These are phyloP conservation scores for Troglohyphantes excavatus DNA, from an alignment of 2,888 invertebrate genomes.

Conservation along the genomic window DNA sequence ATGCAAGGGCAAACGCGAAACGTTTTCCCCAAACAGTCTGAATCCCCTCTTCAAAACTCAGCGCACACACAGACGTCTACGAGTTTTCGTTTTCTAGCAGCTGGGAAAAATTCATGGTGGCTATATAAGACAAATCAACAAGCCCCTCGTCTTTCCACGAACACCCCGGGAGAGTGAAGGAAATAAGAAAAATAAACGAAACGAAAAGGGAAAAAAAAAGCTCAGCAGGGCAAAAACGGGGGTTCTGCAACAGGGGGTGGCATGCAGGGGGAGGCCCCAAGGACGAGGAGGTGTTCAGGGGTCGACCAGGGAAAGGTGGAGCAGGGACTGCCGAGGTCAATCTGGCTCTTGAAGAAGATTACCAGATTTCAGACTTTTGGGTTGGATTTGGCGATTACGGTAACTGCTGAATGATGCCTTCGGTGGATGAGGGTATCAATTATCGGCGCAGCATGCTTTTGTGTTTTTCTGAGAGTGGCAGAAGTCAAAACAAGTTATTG, in stretches of 20 bases:
- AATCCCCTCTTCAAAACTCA: constrained; percentile 28
- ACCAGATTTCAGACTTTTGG: constrained; percentile 23
- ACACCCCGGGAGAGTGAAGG: constrained; percentile 18
- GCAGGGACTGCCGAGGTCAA: constrained; percentile 42
- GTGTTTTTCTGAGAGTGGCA: neutral
- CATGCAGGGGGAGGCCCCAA: constrained; percentile 58
- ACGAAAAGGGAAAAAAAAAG: constrained; percentile 22
- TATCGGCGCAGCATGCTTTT: neutral
- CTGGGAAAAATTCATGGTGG: constrained; percentile 37
- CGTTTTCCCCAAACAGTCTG: constrained; percentile 15
- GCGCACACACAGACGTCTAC: constrained; percentile 24
- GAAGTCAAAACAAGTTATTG: constrained; percentile 17
- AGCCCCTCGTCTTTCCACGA: constrained; percentile 51
- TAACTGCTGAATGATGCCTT: constrained; percentile 27
- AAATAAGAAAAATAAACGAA: neutral
- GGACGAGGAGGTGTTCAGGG: constrained; percentile 52
- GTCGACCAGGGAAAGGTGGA: constrained; percentile 26
- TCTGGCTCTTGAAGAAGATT: constrained; percentile 45
- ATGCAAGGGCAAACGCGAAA: neutral
- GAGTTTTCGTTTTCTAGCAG: constrained; percentile 33
- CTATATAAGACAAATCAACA: constrained; percentile 55
- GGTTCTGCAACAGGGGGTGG: constrained; percentile 15
- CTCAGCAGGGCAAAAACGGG: constrained; percentile 5
- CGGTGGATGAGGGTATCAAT: constrained; percentile 14
- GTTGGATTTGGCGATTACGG: constrained; percentile 23